Evolutionary conservation across 2,888 invertebrate species (phyloP), one percentile per base, ranked within the genome.

Genomic region (Isoperla grammatica): DNA sequence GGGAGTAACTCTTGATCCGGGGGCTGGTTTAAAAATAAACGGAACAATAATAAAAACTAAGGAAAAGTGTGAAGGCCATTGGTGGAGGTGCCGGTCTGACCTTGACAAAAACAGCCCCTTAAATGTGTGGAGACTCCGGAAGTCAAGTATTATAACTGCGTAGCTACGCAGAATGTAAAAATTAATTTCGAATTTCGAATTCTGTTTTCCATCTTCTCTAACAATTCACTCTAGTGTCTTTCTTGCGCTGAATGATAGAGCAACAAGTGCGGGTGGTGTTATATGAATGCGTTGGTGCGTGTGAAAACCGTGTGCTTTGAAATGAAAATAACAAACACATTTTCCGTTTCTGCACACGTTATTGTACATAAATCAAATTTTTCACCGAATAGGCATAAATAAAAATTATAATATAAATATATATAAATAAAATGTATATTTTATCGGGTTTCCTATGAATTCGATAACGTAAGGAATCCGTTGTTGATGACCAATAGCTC

Each of bases 201-300:
- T 29, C 22, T 46, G 45, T 56, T 60, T 63, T 60, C 57, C 50
- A 49, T 56, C 60, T 60, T 58, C 53, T 61, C 42, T 59, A 29
- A 60, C 29, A 53, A 60, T 56, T 63, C 63, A 63, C 63, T 63
- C 61, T 63, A 61, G 63, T 63, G 63, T 63, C 63, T 63, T 63
- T 63, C 63, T 61, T 57, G 61, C 58, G 53, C 50, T 49, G 56
- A 49, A 23, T 49, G 49, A 15, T 13, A 15, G 49, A 20, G 35
- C 39, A 53, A 39, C 37, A 53, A 20, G 37, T 53, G 53, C 39
- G 53, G 19, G 23, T 22, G 45, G 29, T 29, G 29, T 29, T 6
- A 29, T 6, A 45, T 45, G 45, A 17, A 15, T 19, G 45, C 15
- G 13, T 29, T 50, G 29, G 49, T 50, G 29, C 49, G 49, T 29